Base-by-base conservation (phyloP, 2,797 vertebrate species). In the Discoglossus pictus region DNA sequence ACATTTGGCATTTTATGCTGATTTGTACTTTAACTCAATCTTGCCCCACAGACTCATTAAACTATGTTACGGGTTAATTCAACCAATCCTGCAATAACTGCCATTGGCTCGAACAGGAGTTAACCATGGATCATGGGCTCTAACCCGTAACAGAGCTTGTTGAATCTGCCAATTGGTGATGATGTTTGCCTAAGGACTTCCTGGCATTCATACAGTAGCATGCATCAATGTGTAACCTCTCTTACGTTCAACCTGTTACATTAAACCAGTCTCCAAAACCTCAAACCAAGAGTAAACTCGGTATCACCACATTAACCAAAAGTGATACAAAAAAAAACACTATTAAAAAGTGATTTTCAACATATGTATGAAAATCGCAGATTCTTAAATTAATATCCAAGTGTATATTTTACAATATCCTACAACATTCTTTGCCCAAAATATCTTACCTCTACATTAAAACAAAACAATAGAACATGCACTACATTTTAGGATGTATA, bases 141-240 rank as follows among this genome's bases (percentile, higher is more conserved):
- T 62, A 70, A 70, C 51, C 58, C 48, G 43, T 61, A 61, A 47
- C 58, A 38, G 31, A 54, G 50, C 21, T 12, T 31, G 12, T 9
- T 55, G 53, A 11, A 12, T 20, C 21, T 39, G 48, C 7, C 47
- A 18, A 24, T 68, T 31, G 21, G 24, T 47, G 66, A 61, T 61
- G 60, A 31, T 43, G 10, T 38, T 46, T 62, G 50, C 47, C 58
- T 61, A 27, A 61, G 51, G 17, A 47, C 34, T 31, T 61, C 36
- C 27, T 60, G 61, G 25, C 48, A 42, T 52, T 64, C 47, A 56
- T 12, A 62, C 3, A 11, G 34, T 2, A 21, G 18, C 10, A 21
- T 47, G 27, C 27, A 4, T 4, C 27, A 4, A 31, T 31, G 27
- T 31, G 27, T n/a, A n/a, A n/a, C n/a, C n/a, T n/a, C n/a, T n/a